These are phyloP conservation scores for Myoxocephalus aenaeus DNA, from an alignment of 2,797 vertebrate genomes.

Conservation along the genomic window DNA sequence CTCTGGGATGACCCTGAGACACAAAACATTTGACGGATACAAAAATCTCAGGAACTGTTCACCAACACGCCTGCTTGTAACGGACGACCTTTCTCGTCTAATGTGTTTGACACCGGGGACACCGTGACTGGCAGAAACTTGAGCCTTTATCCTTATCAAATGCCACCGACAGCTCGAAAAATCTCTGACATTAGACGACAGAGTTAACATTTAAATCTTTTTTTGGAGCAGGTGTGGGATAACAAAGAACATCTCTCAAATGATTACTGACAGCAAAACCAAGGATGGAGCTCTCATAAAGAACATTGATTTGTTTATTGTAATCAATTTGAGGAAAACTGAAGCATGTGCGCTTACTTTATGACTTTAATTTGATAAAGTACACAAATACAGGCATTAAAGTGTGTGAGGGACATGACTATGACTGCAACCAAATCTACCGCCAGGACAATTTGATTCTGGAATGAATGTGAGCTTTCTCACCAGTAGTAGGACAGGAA, in stretches of 20 bases:
- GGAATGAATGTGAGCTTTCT: conserved; percentile 22
- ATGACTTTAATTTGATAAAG: neutral
- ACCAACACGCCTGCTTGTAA: neutral
- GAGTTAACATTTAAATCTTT: neutral
- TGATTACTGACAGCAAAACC: neutral
- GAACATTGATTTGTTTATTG: neutral
- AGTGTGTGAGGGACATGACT: neutral
- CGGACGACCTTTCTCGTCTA: neutral
- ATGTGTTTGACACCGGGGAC: neutral
- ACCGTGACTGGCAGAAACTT: neutral
- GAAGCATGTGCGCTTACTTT: neutral
- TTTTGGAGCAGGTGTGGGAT: neutral
- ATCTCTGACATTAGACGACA: neutral
- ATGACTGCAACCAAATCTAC: neutral
- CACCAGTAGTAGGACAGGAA: conserved; percentile 93
- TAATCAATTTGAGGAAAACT: neutral
- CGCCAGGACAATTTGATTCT: neutral
- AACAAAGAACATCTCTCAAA: neutral
- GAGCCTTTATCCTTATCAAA: neutral
- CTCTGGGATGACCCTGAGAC: conserved; percentile 90
- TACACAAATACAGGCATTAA: neutral
- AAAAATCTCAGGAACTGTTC: neutral
- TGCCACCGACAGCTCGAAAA: neutral
- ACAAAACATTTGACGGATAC: neutral
- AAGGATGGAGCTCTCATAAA: neutral